Base-by-base conservation (phyloP, 1,140 invertebrate species). In the Oreohelix idahoensis region DNA sequence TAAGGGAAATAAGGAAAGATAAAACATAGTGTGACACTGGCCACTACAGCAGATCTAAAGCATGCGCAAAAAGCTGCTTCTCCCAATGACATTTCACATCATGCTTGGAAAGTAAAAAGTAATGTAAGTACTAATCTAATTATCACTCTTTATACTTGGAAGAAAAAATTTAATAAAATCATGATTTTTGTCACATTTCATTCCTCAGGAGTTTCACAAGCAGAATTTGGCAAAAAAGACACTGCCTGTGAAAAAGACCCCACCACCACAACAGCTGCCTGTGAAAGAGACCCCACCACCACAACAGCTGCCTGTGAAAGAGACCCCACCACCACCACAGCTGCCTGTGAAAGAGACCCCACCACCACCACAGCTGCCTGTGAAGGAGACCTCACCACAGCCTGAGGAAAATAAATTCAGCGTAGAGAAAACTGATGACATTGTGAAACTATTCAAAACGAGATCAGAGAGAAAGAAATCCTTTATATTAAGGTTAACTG, bases 131-230 rank as follows among this genome's bases (percentile, higher is more conserved):
- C n/a, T n/a, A n/a, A n/a, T n/a, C n/a, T n/a, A n/a, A n/a, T n/a
- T n/a, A n/a, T n/a, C n/a, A n/a, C n/a, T n/a, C n/a, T n/a, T n/a
- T n/a, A n/a, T n/a, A n/a, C n/a, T n/a, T n/a, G n/a, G n/a, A n/a
- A n/a, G n/a, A n/a, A n/a, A n/a, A n/a, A n/a, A n/a, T n/a, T n/a
- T n/a, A n/a, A n/a, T n/a, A n/a, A n/a, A n/a, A n/a, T n/a, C n/a
- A n/a, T n/a, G n/a, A n/a, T n/a, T n/a, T n/a, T n/a, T n/a, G n/a
- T n/a, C n/a, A 26, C n/a, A 75, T 45, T 75, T 75, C 42, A 15
- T 42, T 45, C n/a, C 42, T 75, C 38, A 81, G 79, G 79, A 73
- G 20, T 81, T n/a, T 66, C 29, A 49, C 17, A 73, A 49, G 23
- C 5, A 49, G n/a, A 81, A 81, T 51, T 38, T 38, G 38, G 26